Conservation (phyloP, 2,113 vertebrate species). For the Peromyscus californicus region DNA sequence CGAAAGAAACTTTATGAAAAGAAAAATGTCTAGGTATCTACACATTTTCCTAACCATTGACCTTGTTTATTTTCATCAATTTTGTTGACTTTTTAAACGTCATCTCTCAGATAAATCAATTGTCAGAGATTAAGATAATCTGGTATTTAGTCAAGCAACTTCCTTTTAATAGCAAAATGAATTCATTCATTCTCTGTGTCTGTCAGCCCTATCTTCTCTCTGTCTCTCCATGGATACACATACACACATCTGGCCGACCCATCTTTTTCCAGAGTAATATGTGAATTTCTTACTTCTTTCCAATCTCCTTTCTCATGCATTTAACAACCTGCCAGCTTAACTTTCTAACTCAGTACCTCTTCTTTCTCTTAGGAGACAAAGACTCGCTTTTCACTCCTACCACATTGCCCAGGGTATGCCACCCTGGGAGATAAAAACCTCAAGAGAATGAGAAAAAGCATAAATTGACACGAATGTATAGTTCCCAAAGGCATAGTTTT, state of each 20-base stretch:
- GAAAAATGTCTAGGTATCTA: background rate
- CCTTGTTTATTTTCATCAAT: background rate
- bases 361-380: background rate
- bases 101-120: constrained; percentile 2
- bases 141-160: background rate
- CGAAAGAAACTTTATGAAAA: background rate
- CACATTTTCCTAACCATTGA: background rate
- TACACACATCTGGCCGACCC: background rate
- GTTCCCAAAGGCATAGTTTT: background rate
- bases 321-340: background rate
- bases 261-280: background rate
- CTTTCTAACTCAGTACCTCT: background rate
- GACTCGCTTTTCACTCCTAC: background rate
- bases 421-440: background rate
- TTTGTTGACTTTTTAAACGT: constrained; percentile 19
- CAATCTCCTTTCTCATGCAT: background rate
- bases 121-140: background rate
- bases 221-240: background rate
- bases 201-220: background rate
- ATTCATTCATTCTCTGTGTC: background rate
- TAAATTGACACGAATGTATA: background rate
- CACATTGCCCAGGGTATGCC: background rate
- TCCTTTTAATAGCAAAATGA: background rate
- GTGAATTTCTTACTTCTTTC: background rate
- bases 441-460: background rate